Base-by-base conservation (phyloP, 2,888 invertebrate genomes). In the Spisula subtruncata region DNA sequence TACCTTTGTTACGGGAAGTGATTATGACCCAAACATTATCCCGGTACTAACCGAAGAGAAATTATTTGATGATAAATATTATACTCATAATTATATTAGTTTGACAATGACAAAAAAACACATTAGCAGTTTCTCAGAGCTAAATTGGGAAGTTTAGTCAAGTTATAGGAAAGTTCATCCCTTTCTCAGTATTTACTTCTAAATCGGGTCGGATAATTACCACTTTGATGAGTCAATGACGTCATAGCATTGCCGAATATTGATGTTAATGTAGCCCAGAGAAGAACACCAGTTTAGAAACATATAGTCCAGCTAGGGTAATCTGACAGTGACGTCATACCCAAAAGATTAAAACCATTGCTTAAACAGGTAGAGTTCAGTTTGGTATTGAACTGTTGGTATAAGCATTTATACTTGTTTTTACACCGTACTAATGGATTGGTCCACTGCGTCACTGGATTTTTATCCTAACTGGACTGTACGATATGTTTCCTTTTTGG, bases 171-270 rank as follows among this genome's bases (percentile, higher is more conserved):
- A 4, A 29, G 46, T 29, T 32, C 18, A 75, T 66, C 66, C 46
- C n/a, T 46, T 83, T 20, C 60, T 25, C n/a, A 71, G 46, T 46
- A 29, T 66, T 83, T 25, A 20, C 32, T 82, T 83, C 60, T 35
- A 41, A 35, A 41, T 48, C 56, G 29, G 56, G 35, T 32, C 35
- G 0, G n/a, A 41, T 46, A 20, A 66, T 66, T 83, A 41, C 46
- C 29, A 83, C 83, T 83, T 83, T 83, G 83, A 83, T 60, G 56
- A 41, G 35, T 35, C 25, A 25, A 83, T 83, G 83, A 83, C 83
- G 83, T 66, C 83, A 83, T 71, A 18, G 41, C 29, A 46, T 83
- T 83, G 66, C 48, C 41, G 71, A 83, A 83, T 83, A 46, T 83
- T 46, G 83, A 71, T 83, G 71, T 35, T 75, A 75, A 75, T 75